Evolutionary conservation across 2,797 vertebrate species (phyloP).

Genomic region (Eupleurogrammus muticus): DNA sequence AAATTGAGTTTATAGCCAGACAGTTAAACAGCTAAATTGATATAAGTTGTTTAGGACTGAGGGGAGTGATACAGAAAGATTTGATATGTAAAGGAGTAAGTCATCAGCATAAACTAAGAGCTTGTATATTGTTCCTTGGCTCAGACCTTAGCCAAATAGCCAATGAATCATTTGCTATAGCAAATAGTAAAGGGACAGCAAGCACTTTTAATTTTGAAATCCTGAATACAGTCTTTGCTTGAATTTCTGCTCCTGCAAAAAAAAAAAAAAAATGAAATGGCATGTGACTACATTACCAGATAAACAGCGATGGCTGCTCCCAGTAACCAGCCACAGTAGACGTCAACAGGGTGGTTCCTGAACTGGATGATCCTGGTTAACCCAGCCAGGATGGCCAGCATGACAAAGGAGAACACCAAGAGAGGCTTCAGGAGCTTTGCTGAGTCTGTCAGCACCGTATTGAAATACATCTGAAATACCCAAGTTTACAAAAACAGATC

Average conservation of each 20-base stretch:
- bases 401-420: constrained; percentile 93
- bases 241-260: not conserved
- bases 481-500: not conserved
- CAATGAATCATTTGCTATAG: too few relatives aligned
- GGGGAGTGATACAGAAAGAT: too few relatives aligned
- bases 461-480: constrained; percentile 93
- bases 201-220: not conserved
- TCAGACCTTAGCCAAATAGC: too few relatives aligned
- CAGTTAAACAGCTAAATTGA: too few relatives aligned
- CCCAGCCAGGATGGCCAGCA: constrained; percentile 93
- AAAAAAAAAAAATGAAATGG: not conserved
- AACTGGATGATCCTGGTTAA: constrained; percentile 94
- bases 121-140: too few relatives aligned
- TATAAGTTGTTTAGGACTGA: too few relatives aligned
- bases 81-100: too few relatives aligned
- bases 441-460: constrained; percentile 93
- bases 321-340: constrained; percentile 94
- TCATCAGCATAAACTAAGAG: too few relatives aligned
- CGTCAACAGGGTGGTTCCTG: constrained; percentile 94
- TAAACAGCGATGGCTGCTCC: constrained; percentile 95
- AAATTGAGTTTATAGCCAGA: too few relatives aligned
- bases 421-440: constrained; percentile 96
- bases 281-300: constrained; percentile 86
- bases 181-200: too few relatives aligned
- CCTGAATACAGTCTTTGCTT: not conserved